phyloP scores from a whole-genome alignment of 2,113 vertebrate genomes.

The Caranx ignobilis region DNA sequence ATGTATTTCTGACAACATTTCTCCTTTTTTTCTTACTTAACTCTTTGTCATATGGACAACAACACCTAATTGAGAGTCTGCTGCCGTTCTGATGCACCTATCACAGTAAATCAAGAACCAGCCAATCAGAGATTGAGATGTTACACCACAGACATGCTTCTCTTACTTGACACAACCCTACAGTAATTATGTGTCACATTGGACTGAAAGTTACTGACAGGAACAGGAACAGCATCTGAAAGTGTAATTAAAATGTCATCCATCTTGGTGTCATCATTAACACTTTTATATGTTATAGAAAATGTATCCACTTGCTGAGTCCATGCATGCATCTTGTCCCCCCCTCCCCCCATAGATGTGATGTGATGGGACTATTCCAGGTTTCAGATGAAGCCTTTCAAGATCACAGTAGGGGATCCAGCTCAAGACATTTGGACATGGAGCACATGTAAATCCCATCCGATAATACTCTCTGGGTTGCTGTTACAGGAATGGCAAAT shows the following conservation, averaged over 20 bases:
- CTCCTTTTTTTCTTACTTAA: neutral
- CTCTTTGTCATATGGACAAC: neutral
- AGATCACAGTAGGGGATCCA: conserved; percentile 63
- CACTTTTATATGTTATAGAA: conserved; percentile 4
- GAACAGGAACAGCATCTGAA: conserved; percentile 21
- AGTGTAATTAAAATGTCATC: conserved; percentile 18
- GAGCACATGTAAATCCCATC: conserved; percentile 64
- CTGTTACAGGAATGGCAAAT: conserved; percentile 56
- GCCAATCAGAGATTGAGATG: neutral
- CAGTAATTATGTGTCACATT: conserved; percentile 15
- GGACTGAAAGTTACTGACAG: conserved; percentile 9
- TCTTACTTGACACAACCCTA: conserved; percentile 1
- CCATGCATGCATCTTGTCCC: too few species aligned
- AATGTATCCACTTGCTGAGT: conserved; percentile 2
- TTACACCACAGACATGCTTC: conserved; percentile 13
- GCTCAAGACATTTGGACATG: conserved; percentile 63
- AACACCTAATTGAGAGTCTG: neutral
- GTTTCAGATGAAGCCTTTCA: conserved; percentile 63
- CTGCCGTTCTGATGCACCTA: neutral
- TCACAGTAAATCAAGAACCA: neutral
- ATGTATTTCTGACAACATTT: neutral
- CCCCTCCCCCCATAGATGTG: conserved; percentile 40
- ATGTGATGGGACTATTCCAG: conserved; percentile 64
- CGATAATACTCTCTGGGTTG: conserved; percentile 55
- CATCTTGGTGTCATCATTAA: neutral